Conservation (phyloP, 2,888 invertebrate genomes). For the Agapostemon virescens region DNA sequence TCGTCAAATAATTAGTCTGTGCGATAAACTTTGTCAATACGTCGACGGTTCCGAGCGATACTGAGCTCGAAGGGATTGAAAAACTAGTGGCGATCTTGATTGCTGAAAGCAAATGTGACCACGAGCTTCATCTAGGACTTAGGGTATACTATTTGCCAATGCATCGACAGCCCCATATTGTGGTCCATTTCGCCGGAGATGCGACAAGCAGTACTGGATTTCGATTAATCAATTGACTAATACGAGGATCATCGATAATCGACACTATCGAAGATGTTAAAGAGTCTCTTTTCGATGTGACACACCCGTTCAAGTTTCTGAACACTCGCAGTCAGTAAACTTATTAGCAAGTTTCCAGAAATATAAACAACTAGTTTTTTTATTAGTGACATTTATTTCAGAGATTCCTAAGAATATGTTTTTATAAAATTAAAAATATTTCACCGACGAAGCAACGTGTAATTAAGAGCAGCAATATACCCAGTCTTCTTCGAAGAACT, state of each 20-base stretch:
- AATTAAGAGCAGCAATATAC: not conserved
- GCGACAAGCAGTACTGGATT: not conserved
- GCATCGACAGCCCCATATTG: not conserved
- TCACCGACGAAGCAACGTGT: not conserved
- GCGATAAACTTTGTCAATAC: not conserved
- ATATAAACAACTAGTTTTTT: too few species aligned
- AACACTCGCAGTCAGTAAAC: too few species aligned
- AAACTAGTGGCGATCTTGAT: not conserved
- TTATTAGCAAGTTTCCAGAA: too few species aligned
- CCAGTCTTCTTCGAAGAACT: not conserved
- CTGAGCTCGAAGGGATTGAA: not conserved
- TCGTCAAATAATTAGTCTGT: not conserved
- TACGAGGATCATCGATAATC: not conserved
- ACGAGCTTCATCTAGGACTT: not conserved
- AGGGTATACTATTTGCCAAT: not conserved
- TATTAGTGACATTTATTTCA: too few species aligned
- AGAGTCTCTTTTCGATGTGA: not conserved
- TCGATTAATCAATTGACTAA: not conserved
- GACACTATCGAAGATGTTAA: not conserved
- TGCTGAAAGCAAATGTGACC: not conserved
- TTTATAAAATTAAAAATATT: not conserved
- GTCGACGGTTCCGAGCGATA: not conserved
- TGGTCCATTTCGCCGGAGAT: not conserved
- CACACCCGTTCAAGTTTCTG: too few species aligned
- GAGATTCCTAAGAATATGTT: too few species aligned